phyloP scores from a whole-genome alignment of 2,888 invertebrate species.

The Cylindroiulus punctatus region DNA sequence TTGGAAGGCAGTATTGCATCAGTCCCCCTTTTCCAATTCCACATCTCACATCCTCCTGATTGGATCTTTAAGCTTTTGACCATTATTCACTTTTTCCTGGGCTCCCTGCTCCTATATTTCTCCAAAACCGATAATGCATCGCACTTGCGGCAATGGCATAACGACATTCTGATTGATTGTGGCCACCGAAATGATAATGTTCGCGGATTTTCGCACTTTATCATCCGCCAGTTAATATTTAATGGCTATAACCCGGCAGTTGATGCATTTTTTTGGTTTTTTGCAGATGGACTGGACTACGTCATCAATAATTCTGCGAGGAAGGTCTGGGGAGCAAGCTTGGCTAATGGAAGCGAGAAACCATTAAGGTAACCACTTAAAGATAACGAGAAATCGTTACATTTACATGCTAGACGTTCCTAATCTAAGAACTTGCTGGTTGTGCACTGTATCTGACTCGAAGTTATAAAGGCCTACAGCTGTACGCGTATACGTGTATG shows the following conservation, averaged over 20 bases:
- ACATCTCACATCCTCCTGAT: slow-evolving; percentile 14
- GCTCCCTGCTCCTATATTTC: not conserved
- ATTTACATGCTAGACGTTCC: not conserved
- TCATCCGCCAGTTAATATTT: slow-evolving; percentile 34
- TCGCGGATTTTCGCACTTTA: slow-evolving; percentile 34
- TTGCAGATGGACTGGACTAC: not conserved
- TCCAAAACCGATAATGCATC: slow-evolving; percentile 38
- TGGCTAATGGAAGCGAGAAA: not conserved
- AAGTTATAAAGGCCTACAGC: too few relatives aligned
- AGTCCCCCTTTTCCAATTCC: slow-evolving; percentile 23
- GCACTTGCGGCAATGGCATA: slow-evolving; percentile 34
- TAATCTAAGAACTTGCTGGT: too few relatives aligned
- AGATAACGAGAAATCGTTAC: not conserved
- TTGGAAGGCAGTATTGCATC: not conserved
- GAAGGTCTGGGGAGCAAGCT: not conserved
- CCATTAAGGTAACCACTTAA: not conserved
- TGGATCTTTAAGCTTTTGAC: slow-evolving; percentile 42
- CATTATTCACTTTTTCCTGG: slow-evolving; percentile 20
- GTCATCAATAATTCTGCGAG: slow-evolving; percentile 31
- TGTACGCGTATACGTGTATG: too few relatives aligned
- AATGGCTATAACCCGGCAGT: not conserved
- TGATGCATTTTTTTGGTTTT: not conserved
- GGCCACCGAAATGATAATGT: slow-evolving; percentile 34
- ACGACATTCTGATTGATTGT: slow-evolving; percentile 38
- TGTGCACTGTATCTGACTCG: too few relatives aligned